phyloP scores from a whole-genome alignment of 1,140 invertebrate species.

The Bombyx mandarina region DNA sequence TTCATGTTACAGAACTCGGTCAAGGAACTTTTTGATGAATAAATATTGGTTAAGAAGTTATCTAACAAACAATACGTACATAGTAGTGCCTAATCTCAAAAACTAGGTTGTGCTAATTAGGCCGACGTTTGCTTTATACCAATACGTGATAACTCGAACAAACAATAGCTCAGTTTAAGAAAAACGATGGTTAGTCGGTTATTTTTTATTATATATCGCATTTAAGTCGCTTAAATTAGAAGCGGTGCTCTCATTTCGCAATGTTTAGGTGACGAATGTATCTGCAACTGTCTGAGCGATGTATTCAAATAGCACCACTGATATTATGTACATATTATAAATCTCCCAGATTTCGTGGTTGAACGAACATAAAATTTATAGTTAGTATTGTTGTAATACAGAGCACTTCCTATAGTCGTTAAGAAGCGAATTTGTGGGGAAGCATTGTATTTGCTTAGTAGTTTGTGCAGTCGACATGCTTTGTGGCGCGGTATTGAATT shows the following conservation, averaged over 20 bases:
- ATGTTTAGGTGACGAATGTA: too few species aligned
- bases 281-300: too few species aligned
- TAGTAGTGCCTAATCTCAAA: slow-evolving; percentile 6
- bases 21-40: slow-evolving; percentile 28
- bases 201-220: too few species aligned
- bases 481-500: slow-evolving; percentile 25
- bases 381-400: not conserved
- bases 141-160: slow-evolving; percentile 1
- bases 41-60: slow-evolving; percentile 13
- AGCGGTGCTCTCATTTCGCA: too few species aligned
- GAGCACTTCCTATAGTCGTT: slow-evolving; percentile 16
- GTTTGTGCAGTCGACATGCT: slow-evolving; percentile 22
- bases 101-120: slow-evolving; percentile 19
- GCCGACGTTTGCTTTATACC: slow-evolving; percentile 4
- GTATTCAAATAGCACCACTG: too few species aligned
- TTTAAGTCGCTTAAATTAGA: too few species aligned
- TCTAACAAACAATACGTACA: slow-evolving; percentile 8
- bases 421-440: slow-evolving; percentile 49
- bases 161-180: too few species aligned
- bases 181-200: too few species aligned
- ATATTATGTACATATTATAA: too few species aligned
- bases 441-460: slow-evolving; percentile 39
- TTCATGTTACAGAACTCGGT: slow-evolving; percentile 35
- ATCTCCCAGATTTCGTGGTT: too few species aligned
- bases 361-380: slow-evolving; percentile 3